Conservation (phyloP, 2,888 invertebrate genomes). For the Cenopis cana region DNA sequence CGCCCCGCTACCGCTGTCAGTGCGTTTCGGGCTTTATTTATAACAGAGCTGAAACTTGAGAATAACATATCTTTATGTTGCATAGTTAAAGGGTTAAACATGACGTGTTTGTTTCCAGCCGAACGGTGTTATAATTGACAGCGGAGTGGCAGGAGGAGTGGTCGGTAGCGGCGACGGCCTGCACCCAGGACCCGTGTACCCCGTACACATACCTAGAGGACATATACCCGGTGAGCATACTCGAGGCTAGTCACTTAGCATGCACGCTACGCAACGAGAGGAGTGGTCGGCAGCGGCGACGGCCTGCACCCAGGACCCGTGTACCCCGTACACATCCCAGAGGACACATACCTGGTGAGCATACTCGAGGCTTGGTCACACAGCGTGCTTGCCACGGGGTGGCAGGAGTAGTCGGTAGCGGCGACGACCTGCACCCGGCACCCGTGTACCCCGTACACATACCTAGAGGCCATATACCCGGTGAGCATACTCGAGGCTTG, state of each 20-base stretch:
- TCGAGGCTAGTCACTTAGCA: too few relatives aligned
- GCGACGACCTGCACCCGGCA: slow-evolving; percentile 71
- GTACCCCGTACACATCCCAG: too few relatives aligned
- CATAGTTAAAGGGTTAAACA: neutral
- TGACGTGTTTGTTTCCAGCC: slow-evolving; percentile 60
- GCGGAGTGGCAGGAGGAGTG: slow-evolving; percentile 75
- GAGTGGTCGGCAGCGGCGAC: too few relatives aligned
- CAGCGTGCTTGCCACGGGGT: too few relatives aligned
- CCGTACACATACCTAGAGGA: slow-evolving; percentile 69
- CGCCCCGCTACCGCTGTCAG: too few relatives aligned
- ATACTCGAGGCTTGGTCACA: too few relatives aligned
- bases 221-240: slow-evolving; percentile 68
- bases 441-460: slow-evolving; percentile 74
- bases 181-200: slow-evolving; percentile 69
- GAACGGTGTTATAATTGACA: slow-evolving; percentile 77
- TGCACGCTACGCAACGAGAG: too few relatives aligned
- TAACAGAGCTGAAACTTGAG: too few relatives aligned
- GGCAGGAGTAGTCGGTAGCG: slow-evolving; percentile 77
- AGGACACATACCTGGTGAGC: too few relatives aligned
- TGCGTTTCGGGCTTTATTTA: too few relatives aligned
- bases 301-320: too few relatives aligned
- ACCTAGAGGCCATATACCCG: slow-evolving; percentile 71
- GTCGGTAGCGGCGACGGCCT: slow-evolving; percentile 78
- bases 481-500: slow-evolving; percentile 50
- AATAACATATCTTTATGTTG: too few relatives aligned